A percentile compares a stretch with the other conserved stretches of the same genome.
Conservation (phyloP, 2,113 vertebrate species). For the Oncorhynchus keta region DNA sequence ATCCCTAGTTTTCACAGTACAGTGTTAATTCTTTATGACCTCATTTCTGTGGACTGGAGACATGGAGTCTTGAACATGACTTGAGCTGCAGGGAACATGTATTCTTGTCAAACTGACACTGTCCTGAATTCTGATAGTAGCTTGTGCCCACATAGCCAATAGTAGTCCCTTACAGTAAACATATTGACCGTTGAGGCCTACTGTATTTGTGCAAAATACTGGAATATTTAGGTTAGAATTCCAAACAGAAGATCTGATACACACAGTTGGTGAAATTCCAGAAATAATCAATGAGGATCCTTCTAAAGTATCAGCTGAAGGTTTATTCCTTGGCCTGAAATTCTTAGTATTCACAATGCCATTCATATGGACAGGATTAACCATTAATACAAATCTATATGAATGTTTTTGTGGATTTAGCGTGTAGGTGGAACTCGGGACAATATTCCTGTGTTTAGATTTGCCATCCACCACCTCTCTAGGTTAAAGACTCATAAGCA, state of each 20-base stretch:
- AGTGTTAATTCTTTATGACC: slow-evolving; percentile 57
- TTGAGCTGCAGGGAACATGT: slow-evolving; percentile 6
- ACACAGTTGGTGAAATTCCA: no score
- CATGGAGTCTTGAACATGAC: slow-evolving; percentile 35
- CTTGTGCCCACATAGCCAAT: no score
- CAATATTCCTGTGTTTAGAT: not conserved
- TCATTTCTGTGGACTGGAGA: slow-evolving; percentile 40
- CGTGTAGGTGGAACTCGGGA: slow-evolving; percentile 4
- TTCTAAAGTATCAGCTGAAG: not conserved
- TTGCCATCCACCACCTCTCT: not conserved
- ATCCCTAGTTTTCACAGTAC: not conserved
- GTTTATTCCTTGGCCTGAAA: not conserved
- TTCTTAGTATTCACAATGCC: not conserved
- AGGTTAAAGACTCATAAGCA: not conserved
- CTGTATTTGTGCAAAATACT: no score
- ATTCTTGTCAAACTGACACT: not conserved
- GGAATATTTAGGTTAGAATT: no score
- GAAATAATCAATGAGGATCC: no score
- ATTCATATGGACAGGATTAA: not conserved
- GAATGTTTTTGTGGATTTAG: slow-evolving; percentile 15
- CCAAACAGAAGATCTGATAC: no score
- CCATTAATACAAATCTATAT: slow-evolving; percentile 9
- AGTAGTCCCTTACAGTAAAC: no score
- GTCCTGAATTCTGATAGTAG: no score
- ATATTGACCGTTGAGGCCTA: no score